phyloP scores from a whole-genome alignment of 2,888 invertebrate species.

The Mesoligia furuncula region DNA sequence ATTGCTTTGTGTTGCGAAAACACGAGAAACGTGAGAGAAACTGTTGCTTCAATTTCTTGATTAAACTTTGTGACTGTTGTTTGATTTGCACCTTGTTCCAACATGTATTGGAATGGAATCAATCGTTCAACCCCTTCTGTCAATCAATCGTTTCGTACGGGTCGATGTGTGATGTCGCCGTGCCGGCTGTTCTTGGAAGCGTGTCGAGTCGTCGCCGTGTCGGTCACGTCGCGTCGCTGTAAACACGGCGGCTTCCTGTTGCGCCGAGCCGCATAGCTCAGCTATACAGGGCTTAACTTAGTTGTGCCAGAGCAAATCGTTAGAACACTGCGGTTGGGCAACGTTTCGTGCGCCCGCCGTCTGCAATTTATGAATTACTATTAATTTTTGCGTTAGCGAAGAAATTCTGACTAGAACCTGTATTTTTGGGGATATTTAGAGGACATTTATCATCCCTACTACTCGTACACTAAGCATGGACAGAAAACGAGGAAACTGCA shows the following conservation, averaged over 20 bases:
- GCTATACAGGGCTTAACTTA: slow-evolving; percentile 51
- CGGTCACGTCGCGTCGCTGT: slow-evolving; percentile 66
- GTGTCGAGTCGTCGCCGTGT: slow-evolving; percentile 63
- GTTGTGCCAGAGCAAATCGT: slow-evolving; percentile 61
- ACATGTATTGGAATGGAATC: slow-evolving; percentile 17
- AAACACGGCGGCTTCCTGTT: slow-evolving; percentile 75
- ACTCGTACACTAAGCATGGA: neutral
- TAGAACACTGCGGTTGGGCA: slow-evolving; percentile 57
- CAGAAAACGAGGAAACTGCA: neutral
- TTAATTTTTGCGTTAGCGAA: slow-evolving; percentile 26
- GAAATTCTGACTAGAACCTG: slow-evolving; percentile 2
- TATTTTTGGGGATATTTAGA: neutral
- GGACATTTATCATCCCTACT: neutral
- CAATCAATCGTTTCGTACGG: slow-evolving; percentile 56
- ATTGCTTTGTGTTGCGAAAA: slow-evolving; percentile 58
- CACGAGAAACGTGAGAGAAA: slow-evolving; percentile 48
- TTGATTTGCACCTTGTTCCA: slow-evolving; percentile 19
- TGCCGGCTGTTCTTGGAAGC: slow-evolving; percentile 65
- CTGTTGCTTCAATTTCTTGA: slow-evolving; percentile 55
- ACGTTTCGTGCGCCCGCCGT: slow-evolving; percentile 39
- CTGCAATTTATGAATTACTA: slow-evolving; percentile 21
- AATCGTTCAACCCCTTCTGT: slow-evolving; percentile 38
- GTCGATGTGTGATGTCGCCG: slow-evolving; percentile 45
- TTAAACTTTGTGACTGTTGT: slow-evolving; percentile 35
- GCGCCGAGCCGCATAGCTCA: slow-evolving; percentile 66